Evolutionary conservation across 2,888 invertebrate genomes (phyloP), one percentile per base, ranked within the genome.

Genomic region (Asteroscopus sphinx): DNA sequence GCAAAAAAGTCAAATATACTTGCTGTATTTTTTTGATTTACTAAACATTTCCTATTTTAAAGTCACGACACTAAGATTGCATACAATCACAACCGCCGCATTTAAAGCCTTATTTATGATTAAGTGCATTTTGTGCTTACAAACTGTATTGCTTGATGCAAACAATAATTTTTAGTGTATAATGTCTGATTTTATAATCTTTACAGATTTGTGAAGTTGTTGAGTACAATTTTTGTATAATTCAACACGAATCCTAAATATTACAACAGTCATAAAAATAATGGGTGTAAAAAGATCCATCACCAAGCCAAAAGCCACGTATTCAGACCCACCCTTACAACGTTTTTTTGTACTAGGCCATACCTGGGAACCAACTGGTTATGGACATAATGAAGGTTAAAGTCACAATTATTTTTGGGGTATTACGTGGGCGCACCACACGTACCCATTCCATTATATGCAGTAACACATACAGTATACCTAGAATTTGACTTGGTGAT

Each of bases 1-100:
- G 15, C 4, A 16, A 13, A 55, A 15, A 21, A 12, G 30, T 44
- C 17, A 3, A 30, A n/a, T 1, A 33, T n/a, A 25, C 3, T 51
- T 48, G 26, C 2, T 16, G 15, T 13, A 11, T 28, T 41, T 13
- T 68, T 45, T 63, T 2, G 49, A 57, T 54, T 44, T 36, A 16
- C 16, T 63, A 54, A 41, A 41, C 48, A 67, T 58, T 53, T 37
- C 35, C 12, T 74, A 63, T 26, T 45, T 37, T 32, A 32, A 56
- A 49, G 36, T 56, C 56, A 73, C 54, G 65, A 80, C 77, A 79
- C 77, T 76, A 77, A 80, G 77, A 83, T 80, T 77, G 76, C 75
- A 65, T 74, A 80, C 76, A 74, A 79, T 91, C 91, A 91, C 91
- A 91, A 91, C 91, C 91, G 72, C 79, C 65, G 67, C 71, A 80